phyloP scores from a whole-genome alignment of 2,113 vertebrate species.

The Eira barbara region DNA sequence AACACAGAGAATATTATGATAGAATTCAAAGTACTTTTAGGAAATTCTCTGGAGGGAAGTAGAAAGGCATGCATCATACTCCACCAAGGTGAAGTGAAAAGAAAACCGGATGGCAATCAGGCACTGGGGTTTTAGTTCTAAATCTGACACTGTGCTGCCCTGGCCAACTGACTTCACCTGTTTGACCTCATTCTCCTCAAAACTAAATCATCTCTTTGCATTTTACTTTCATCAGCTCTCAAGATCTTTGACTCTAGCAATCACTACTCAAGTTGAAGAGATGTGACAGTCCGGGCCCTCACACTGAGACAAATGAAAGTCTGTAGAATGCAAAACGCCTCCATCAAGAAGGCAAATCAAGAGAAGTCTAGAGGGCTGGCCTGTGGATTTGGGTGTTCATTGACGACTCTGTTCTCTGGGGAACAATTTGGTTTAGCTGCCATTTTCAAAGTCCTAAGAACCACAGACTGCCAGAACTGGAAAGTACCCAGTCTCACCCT shows the following conservation, averaged over 20 bases:
- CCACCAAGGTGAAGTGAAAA: too few species aligned
- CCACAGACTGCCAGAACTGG: background rate
- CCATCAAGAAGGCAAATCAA: background rate
- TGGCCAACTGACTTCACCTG: background rate
- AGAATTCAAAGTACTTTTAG: background rate
- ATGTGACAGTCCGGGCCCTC: background rate
- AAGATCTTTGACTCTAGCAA: background rate
- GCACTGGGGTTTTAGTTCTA: background rate
- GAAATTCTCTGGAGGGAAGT: background rate
- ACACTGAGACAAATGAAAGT: background rate
- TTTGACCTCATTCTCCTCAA: background rate
- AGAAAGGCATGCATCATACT: background rate
- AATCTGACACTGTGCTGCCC: background rate
- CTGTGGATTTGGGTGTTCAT: background rate
- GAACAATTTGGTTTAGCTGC: background rate
- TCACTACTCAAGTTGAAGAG: background rate
- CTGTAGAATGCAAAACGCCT: background rate
- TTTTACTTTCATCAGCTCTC: background rate
- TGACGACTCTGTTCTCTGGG: background rate
- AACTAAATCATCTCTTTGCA: background rate
- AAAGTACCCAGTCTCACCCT: background rate
- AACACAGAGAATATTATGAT: background rate
- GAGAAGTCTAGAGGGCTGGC: background rate
- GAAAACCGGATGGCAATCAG: background rate
- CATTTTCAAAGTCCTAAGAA: constrained; percentile 1